phyloP scores from a whole-genome alignment of 2,113 vertebrate species.

The Lepus timidus region DNA sequence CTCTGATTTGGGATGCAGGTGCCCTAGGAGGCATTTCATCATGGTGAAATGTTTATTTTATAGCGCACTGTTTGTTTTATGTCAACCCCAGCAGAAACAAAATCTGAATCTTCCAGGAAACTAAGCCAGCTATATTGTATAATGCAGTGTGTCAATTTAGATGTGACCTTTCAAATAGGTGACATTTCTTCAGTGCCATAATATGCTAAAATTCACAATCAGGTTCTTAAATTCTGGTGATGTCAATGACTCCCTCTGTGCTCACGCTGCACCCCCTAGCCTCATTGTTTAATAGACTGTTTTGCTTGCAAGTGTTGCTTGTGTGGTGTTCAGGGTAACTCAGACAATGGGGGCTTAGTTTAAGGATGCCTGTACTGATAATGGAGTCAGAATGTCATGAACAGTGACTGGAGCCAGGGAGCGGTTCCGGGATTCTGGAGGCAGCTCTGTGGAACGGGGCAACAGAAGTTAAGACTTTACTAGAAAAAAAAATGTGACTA shows the following conservation, averaged over 20 bases:
- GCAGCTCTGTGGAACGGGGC: neutral
- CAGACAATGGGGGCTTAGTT: conserved; percentile 57
- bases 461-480: neutral
- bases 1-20: too few relatives aligned
- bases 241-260: conserved; percentile 78
- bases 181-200: conserved; percentile 45
- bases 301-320: conserved; percentile 66
- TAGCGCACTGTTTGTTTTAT: conserved; percentile 21
- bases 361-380: conserved; percentile 28
- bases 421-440: neutral
- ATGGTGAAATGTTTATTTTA: conserved; percentile 11
- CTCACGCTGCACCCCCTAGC: neutral
- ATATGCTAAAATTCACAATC: conserved; percentile 66
- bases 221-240: conserved; percentile 43
- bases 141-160: conserved; percentile 58
- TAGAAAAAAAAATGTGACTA: neutral
- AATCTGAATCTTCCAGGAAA: conserved; percentile 53
- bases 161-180: conserved; percentile 72
- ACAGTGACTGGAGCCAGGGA: neutral
- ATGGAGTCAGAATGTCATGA: conserved; percentile 50
- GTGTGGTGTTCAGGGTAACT: conserved; percentile 47
- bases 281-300: conserved; percentile 71
- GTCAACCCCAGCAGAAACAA: neutral
- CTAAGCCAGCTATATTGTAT: conserved; percentile 43
- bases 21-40: too few relatives aligned